Evolutionary conservation across 2,113 vertebrate species (phyloP).

Genomic region (Hystrix cristata): DNA sequence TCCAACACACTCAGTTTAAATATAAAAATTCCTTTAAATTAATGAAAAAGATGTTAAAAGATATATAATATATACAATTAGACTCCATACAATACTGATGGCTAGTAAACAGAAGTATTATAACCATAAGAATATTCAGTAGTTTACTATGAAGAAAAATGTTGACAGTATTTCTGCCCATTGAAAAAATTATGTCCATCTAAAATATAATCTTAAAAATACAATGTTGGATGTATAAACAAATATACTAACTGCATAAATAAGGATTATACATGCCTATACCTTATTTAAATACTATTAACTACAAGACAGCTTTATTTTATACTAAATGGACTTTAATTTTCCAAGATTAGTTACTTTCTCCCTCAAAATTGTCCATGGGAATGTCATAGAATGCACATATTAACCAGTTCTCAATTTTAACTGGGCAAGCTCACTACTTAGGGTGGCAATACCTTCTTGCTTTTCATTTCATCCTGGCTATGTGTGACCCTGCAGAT

Average conservation of each 20-base stretch:
- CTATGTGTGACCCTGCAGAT: not conserved
- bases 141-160: too few relatives aligned
- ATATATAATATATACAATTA: not conserved
- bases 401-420: not conserved
- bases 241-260: not conserved
- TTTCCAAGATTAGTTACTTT: not conserved
- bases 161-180: too few relatives aligned
- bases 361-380: not conserved
- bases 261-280: not conserved
- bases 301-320: not conserved
- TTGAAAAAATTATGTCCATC: not conserved
- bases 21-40: not conserved
- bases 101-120: too few relatives aligned
- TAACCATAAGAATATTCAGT: too few relatives aligned
- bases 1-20: not conserved
- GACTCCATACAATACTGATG: not conserved
- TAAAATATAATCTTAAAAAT: not conserved
- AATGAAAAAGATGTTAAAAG: not conserved
- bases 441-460: not conserved
- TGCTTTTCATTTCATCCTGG: not conserved
- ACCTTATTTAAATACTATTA: not conserved
- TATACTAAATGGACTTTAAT: not conserved
- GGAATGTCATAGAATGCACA: not conserved
- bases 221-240: not conserved
- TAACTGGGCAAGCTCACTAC: not conserved